phyloP scores from a whole-genome alignment of 2,113 vertebrate species.

The Irena cyanogastra region DNA sequence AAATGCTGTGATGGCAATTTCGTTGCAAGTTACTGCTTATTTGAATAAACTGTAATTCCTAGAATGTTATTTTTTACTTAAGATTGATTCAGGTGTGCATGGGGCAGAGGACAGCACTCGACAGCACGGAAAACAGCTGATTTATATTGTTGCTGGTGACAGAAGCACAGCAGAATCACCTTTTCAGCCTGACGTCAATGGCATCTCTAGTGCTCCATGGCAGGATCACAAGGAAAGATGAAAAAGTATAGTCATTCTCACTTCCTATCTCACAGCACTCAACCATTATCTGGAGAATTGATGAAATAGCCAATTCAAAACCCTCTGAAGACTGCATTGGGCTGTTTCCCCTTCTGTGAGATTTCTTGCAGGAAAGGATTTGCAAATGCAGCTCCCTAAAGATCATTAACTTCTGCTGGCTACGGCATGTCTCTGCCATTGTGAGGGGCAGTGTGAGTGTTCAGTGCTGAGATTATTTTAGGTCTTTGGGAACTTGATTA shows the following conservation, averaged over 20 bases:
- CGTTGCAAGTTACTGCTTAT: background rate
- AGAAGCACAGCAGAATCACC: background rate
- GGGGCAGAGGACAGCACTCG: background rate
- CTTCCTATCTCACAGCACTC: background rate
- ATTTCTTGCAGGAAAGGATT: background rate
- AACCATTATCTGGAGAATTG: background rate
- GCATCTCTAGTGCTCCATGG: background rate
- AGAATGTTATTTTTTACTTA: background rate
- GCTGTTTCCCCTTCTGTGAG: background rate
- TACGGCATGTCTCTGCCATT: background rate
- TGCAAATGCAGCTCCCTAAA: background rate
- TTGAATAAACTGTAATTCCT: background rate
- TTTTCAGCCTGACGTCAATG: background rate
- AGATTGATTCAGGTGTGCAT: background rate
- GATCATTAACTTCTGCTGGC: background rate
- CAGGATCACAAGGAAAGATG: background rate
- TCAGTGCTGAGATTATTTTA: background rate
- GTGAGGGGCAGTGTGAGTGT: rapidly evolving
- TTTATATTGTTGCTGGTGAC: background rate
- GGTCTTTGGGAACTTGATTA: background rate
- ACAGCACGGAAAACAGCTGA: background rate
- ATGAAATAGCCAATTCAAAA: background rate
- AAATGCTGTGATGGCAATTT: background rate
- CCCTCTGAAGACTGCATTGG: background rate
- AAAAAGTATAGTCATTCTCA: background rate